Evolutionary conservation across 2,888 invertebrate species (phyloP), one percentile per base, ranked within the genome.

Genomic region (Xanthorhoe designata): DNA sequence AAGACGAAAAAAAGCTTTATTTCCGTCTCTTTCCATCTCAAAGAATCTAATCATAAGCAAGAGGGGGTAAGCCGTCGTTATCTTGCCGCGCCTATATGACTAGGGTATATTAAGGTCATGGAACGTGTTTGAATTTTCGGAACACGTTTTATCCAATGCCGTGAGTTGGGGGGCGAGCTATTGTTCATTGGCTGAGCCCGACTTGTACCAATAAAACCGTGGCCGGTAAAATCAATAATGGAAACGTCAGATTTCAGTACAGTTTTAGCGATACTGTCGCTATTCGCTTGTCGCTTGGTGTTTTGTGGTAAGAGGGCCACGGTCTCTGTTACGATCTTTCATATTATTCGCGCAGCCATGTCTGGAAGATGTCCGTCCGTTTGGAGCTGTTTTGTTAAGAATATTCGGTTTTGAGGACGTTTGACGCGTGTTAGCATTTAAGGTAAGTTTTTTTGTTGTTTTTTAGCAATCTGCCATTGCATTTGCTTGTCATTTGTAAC

Each of bases 101-200:
- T 70, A 81, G 81, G 80, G 82, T 78, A 87, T 84, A 89, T 86
- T 85, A 90, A 89, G 92, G 92, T 92, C 92, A 92, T 86, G 84
- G 90, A 90, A 90, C 91, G 90, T 88, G 90, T 91, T 92, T 92
- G 88, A 92, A 92, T 91, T 91, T 32, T 91, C 89, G 90, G 92
- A 91, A 89, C 87, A 85, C 86, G 88, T 88, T 79, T 84, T 83
- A 81, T 89, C 92, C 92, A 92, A 92, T 92, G 84, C 90, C 85
- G 83, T 81, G 87, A 88, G 85, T 38, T 50, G 55, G 32, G 83
- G 82, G 82, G 78, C 10, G 35, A 51, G 79, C 79, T 76, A 77
- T 78, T 85, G 81, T 47, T 85, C 83, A 92, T 92, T 92, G 92
- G 92, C 85, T 88, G 79, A 78, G 73, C 74, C 61, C 61, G 61